Percentiles rank a stretch among this genome's conserved stretches.
Evolutionary conservation across 2,888 invertebrate genomes (phyloP).

Genomic region (Tetropium fuscum): DNA sequence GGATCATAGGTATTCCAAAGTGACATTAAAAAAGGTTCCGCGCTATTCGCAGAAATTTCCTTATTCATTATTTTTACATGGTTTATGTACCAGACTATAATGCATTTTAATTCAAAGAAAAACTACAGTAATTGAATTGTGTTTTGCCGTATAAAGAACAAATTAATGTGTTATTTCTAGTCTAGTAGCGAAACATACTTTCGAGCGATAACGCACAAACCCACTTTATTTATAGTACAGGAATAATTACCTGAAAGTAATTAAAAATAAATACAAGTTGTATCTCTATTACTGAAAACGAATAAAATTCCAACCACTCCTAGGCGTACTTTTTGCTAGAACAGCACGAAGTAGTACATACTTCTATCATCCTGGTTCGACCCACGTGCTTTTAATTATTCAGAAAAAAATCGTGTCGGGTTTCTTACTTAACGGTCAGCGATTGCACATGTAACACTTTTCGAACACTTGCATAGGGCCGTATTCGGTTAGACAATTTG

Average conservation of each 20-base stretch:
- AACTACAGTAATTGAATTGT: too few relatives aligned
- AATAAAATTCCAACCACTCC: slow-evolving; percentile 36
- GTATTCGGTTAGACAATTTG: neutral
- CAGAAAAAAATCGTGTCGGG: slow-evolving; percentile 5
- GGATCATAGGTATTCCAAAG: too few relatives aligned
- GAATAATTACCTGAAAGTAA: neutral
- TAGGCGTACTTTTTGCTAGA: slow-evolving; percentile 18
- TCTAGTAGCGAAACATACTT: neutral
- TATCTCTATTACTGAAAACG: neutral
- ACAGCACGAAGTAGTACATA: neutral
- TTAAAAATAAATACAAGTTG: neutral
- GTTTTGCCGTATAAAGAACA: too few relatives aligned
- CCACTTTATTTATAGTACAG: slow-evolving; percentile 19
- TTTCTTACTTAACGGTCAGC: slow-evolving; percentile 9
- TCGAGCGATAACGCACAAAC: neutral
- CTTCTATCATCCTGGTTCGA: slow-evolving; percentile 1
- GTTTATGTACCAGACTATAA: too few relatives aligned
- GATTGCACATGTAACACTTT: neutral
- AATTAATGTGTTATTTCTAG: too few relatives aligned
- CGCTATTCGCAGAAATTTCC: too few relatives aligned
- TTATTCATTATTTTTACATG: too few relatives aligned
- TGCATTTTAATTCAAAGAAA: too few relatives aligned
- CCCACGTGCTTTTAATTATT: slow-evolving; percentile 13
- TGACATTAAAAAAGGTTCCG: too few relatives aligned
- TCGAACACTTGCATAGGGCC: neutral